phyloP scores from a whole-genome alignment of 2,113 vertebrate genomes.

The Synodontis membranacea region DNA sequence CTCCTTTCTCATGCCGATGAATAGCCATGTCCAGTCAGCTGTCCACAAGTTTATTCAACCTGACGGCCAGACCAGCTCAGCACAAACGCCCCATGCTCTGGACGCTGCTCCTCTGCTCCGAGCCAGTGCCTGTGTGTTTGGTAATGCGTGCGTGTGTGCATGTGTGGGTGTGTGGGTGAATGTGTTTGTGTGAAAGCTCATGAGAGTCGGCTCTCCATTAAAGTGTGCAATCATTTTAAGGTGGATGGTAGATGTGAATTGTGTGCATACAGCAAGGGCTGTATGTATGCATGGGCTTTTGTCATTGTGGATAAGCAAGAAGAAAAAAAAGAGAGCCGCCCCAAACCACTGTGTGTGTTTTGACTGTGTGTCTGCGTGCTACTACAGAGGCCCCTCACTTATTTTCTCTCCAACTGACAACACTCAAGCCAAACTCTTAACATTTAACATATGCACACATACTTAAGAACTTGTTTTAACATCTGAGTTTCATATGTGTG shows the following conservation, averaged over 20 bases:
- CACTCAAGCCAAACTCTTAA: neutral
- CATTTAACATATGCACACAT: conserved; percentile 21
- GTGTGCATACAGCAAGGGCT: conserved; percentile 2
- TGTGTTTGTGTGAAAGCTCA: conserved; percentile 43
- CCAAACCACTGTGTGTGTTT: conserved; percentile 13
- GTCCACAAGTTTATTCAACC: conserved; percentile 77
- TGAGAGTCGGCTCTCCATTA: conserved; percentile 4
- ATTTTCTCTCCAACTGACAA: neutral
- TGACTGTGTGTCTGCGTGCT: conserved; percentile 14
- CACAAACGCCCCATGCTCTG: conserved; percentile 78
- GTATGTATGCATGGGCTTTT: conserved; percentile 41
- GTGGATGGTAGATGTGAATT: neutral
- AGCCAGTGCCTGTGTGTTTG: conserved; percentile 56
- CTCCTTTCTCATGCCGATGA: conserved; percentile 78
- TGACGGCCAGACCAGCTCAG: conserved; percentile 79
- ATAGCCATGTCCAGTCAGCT: conserved; percentile 80
- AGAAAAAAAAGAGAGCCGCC: conserved; percentile 33
- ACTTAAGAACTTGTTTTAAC: neutral
- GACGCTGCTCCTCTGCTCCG: conserved; percentile 65
- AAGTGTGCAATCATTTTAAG: conserved; percentile 2
- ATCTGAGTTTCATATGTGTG: too few species aligned
- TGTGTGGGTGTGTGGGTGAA: conserved; percentile 50
- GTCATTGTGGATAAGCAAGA: conserved; percentile 36
- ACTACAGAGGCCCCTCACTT: neutral
- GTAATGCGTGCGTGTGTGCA: conserved; percentile 42